Base-by-base conservation (phyloP, 2,797 vertebrate species). In the Protosalanx chinensis region DNA sequence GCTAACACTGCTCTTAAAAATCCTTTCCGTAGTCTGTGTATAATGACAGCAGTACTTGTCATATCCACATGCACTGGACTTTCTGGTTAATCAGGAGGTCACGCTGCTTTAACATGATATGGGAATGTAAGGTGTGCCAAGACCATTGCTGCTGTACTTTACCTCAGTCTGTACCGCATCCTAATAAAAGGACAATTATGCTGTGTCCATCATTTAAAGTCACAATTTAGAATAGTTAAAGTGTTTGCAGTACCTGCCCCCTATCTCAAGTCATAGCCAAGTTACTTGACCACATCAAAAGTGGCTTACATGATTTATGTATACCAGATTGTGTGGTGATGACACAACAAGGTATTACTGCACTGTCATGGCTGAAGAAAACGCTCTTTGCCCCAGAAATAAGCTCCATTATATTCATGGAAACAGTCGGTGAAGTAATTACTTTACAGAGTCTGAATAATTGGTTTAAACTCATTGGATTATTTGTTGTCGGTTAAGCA, bases 401-500 rank as follows among this genome's bases (percentile, higher is more conserved):
- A 72, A 77, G 59, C 72, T 68, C 53, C 70, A 78, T 61, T 77
- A 70, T 49, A 78, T 84, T 79, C 79, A 79, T 81, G 56, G 75
- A 75, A 84, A 78, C 74, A 76, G 70, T 71, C 76, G 71, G 64
- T 79, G 46, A 76, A 78, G 74, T 84, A 79, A 90, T 89, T 87
- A 86, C 74, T 87, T 82, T 70, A 74, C 73, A 84, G 67, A 76
- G 77, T 78, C 78, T 78, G 78, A 84, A 82, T 82, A 84, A 88
- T 81, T 77, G 75, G 68, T 85, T 85, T 76, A 56, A 85, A 80
- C 77, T 80, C 76, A 75, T 77, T 84, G 79, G 71, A 83, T 90
- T 87, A 87, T 88, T 87, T 87, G 81, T 82, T 82, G 68, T 70
- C 67, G 73, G 81, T 82, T 81, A 83, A 84, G 79, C 79, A 82